These are phyloP conservation scores for Aspidapion aeneum DNA, from an alignment of 2,888 invertebrate genomes.

Conservation along the genomic window DNA sequence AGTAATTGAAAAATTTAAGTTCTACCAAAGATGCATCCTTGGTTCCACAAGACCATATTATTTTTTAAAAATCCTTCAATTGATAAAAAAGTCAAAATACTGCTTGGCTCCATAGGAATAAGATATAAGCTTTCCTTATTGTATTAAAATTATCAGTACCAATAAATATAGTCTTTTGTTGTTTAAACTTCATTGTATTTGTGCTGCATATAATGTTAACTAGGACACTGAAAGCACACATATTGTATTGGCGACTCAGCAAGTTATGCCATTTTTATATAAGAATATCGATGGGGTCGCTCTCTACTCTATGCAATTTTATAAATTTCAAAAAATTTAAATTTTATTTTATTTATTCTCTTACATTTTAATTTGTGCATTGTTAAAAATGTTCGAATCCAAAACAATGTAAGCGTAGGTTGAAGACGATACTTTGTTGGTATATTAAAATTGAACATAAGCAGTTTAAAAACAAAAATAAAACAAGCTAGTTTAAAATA, in stretches of 20 bases:
- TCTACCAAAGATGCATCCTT: too few species aligned
- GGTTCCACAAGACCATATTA: too few species aligned
- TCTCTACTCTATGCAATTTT: conserved; percentile 40
- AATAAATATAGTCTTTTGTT: conserved; percentile 7
- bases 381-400: conserved; percentile 31
- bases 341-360: conserved; percentile 36
- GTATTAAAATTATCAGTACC: conserved; percentile 15
- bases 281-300: conserved; percentile 49
- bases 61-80: too few species aligned
- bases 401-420: conserved; percentile 31
- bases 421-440: not conserved
- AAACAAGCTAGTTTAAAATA: too few species aligned
- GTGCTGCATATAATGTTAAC: conserved; percentile 34
- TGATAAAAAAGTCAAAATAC: too few species aligned
- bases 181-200: conserved; percentile 10
- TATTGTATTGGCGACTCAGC: conserved; percentile 37
- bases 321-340: conserved; percentile 43
- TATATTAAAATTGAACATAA: too few species aligned
- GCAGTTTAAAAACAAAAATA: too few species aligned
- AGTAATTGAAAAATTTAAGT: too few species aligned
- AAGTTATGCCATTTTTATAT: conserved; percentile 41
- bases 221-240: conserved; percentile 51
- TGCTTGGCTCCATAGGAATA: too few species aligned
- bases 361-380: conserved; percentile 46
- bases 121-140: not conserved